Base-by-base conservation (phyloP, 2,797 vertebrate species). In the Scolopax bukidnonensis region DNA sequence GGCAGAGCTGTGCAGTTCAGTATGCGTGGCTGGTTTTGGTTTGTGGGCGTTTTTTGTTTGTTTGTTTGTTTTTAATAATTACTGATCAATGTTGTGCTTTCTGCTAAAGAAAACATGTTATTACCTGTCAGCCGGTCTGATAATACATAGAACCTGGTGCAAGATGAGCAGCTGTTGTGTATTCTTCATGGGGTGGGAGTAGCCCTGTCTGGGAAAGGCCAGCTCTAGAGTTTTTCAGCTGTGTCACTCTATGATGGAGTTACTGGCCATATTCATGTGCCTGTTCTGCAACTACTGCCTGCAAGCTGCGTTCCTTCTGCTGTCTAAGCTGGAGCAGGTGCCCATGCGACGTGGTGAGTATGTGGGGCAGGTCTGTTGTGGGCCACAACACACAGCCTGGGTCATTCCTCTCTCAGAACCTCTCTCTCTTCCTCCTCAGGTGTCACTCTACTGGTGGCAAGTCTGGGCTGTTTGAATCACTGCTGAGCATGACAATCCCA, bases 41-140 rank as follows among this genome's bases (percentile, higher is more conserved):
- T 60, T 60, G 33, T 60, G 33, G 59, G 59, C 12, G 47, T 48
- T 48, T 47, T 27, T 27, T 38, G 33, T 12, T 83, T 56, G 65
- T n/a, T 45, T 81, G 47, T 93, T 81, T 81, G 68, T 30, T 89
- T 89, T 78, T 84, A 92, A 64, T 65, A 79, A 93, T 84, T 86
- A 16, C 87, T 70, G 84, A 84, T 53, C 84, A 50, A 1, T 63
- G 78, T 91, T 95, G 87, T 95, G 90, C 93, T 96, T 83, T 89
- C 71, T 84, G 75, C 82, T 95, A 32, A 83, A 79, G 75, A 87
- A 60, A 43, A 43, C 41, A 4, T 87, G 84, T 83, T 89, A 84
- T 68, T 93, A 63, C 80, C 94, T 90, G 79, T 98, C 98, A 98
- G 98, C 98, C 45, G 97, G 98, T 97, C 98, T 98, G 98, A 97